Evolutionary conservation across 2,797 vertebrate genomes (phyloP).

Genomic region (Poecilia gillii): DNA sequence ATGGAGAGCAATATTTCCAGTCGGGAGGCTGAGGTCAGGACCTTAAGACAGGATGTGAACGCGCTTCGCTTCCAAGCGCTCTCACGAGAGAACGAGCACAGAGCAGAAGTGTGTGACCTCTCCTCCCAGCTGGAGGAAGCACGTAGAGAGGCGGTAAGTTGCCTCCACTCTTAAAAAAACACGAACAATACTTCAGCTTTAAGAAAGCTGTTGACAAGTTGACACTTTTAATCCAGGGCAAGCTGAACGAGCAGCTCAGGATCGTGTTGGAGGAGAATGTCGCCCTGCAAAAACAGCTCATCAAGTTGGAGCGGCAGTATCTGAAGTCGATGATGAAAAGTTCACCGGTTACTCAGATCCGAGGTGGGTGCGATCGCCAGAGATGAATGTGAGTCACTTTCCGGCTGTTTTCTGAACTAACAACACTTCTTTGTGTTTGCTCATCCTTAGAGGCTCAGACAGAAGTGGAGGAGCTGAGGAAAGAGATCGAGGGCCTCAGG

Average conservation of each 20-base stretch:
- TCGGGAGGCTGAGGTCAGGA: constrained; percentile 69
- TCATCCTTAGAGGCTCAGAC: constrained; percentile 74
- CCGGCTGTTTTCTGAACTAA: background rate
- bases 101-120: constrained; percentile 55
- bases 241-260: constrained; percentile 78
- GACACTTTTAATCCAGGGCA: constrained; percentile 62
- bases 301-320: constrained; percentile 77
- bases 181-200: background rate
- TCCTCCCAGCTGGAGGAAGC: constrained; percentile 69
- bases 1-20: constrained; percentile 72
- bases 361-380: constrained; percentile 66
- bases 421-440: constrained; percentile 12
- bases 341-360: constrained; percentile 62
- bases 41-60: constrained; percentile 70
- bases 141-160: constrained; percentile 73
- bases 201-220: background rate
- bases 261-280: constrained; percentile 83
- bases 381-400: background rate
- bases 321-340: constrained; percentile 68
- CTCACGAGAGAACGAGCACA: constrained; percentile 64
- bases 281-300: constrained; percentile 80
- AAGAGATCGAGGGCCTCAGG: constrained; percentile 76
- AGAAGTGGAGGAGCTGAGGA: constrained; percentile 75
- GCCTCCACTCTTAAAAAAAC: background rate
- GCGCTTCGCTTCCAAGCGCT: constrained; percentile 57